Conservation (phyloP, 2,888 invertebrate species). For the Lymantria dispar region DNA sequence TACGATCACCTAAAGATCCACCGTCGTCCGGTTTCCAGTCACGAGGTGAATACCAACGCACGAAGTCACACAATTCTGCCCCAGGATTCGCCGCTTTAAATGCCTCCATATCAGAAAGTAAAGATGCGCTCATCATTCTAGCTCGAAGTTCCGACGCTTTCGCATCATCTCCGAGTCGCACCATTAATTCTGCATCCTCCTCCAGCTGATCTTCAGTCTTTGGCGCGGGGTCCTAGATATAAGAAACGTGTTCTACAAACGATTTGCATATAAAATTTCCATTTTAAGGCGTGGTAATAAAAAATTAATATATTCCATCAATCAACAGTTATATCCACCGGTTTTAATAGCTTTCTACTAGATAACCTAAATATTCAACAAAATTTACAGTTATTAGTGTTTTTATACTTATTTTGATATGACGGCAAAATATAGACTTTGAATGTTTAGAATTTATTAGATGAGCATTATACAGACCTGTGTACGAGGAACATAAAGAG, state of each 20-base stretch:
- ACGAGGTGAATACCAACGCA: slow-evolving; percentile 98
- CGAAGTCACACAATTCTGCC: slow-evolving; percentile 95
- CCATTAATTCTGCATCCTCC: slow-evolving; percentile 95
- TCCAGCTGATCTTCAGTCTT: slow-evolving; percentile 98
- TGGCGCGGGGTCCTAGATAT: slow-evolving; percentile 92
- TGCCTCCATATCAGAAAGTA: slow-evolving; percentile 98
- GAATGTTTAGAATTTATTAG: background rate
- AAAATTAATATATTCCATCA: slow-evolving; percentile 9
- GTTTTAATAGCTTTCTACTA: slow-evolving; percentile 26
- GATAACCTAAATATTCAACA: slow-evolving; percentile 14
- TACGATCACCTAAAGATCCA: slow-evolving; percentile 88
- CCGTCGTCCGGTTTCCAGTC: slow-evolving; percentile 88
- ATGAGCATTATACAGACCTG: slow-evolving; percentile 49
- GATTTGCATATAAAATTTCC: slow-evolving; percentile 7
- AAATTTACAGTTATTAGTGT: slow-evolving; percentile 11
- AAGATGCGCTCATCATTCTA: slow-evolving; percentile 96
- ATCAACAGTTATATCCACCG: slow-evolving; percentile 21
- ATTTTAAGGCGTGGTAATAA: slow-evolving; percentile 7
- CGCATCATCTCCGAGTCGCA: slow-evolving; percentile 93
- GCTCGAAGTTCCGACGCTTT: slow-evolving; percentile 93
- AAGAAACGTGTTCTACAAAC: slow-evolving; percentile 20
- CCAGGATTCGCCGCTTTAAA: slow-evolving; percentile 99
- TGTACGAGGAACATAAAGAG: slow-evolving; percentile 68
- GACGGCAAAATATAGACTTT: background rate
- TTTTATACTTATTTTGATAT: background rate